Conservation (phyloP, 1,140 invertebrate species). For the Rhagoletis pomonella region DNA sequence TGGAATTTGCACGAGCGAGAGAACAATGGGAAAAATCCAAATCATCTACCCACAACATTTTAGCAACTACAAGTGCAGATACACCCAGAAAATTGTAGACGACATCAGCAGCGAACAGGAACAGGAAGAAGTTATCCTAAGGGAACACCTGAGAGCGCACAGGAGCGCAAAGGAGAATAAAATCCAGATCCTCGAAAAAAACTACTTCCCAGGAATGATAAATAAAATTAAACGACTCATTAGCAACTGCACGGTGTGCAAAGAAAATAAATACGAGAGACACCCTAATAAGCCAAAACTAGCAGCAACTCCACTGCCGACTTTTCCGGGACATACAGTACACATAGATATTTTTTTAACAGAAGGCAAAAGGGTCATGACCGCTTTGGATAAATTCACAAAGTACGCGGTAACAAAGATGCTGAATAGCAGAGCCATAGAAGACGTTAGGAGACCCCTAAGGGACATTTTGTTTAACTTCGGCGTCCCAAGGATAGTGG, state of each 20-base stretch:
- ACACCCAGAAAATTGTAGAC: conserved; percentile 35
- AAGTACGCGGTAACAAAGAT: too few species aligned
- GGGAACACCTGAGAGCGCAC: conserved; percentile 49
- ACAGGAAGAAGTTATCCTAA: conserved; percentile 56
- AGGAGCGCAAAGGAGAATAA: conserved; percentile 54
- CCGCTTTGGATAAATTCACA: too few species aligned
- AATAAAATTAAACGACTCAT: conserved; percentile 54
- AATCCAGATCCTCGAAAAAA: conserved; percentile 54
- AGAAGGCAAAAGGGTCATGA: too few species aligned
- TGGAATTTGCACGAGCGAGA: background rate
- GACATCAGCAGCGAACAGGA: conserved; percentile 25
- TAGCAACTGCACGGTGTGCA: conserved; percentile 54
- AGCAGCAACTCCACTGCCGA: too few species aligned
- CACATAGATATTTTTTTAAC: too few species aligned
- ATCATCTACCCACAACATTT: conserved; percentile 46
- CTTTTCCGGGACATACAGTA: too few species aligned
- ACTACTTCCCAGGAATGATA: conserved; percentile 54
- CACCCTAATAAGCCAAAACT: too few species aligned
- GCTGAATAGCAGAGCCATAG: too few species aligned
- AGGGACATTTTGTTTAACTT: too few species aligned
- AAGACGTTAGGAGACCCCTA: too few species aligned
- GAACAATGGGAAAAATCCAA: conserved; percentile 48
- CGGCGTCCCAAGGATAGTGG: too few species aligned
- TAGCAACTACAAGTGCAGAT: conserved; percentile 40
- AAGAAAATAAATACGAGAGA: conserved; percentile 42